These are phyloP conservation scores for Raja brachyura DNA, from an alignment of 2,113 vertebrate genomes.

Conservation along the genomic window DNA sequence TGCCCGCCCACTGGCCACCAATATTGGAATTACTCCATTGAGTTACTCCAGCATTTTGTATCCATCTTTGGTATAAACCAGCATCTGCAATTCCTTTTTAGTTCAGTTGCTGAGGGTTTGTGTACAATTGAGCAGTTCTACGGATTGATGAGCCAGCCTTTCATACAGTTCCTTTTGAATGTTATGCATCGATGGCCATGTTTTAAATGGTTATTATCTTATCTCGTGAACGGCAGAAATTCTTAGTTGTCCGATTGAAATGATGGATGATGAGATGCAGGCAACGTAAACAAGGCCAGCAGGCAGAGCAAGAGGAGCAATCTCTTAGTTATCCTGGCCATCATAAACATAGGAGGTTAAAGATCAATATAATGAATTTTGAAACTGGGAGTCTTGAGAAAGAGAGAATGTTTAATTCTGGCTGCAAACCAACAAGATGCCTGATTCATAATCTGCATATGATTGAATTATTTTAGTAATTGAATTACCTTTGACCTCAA, in stretches of 20 bases:
- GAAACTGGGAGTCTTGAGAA: not conserved
- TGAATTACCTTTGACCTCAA: not conserved
- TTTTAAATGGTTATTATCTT: slow-evolving; percentile 24
- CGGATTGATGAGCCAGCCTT: not conserved
- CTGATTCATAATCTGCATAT: slow-evolving; percentile 16
- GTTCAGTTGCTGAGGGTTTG: not conserved
- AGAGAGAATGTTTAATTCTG: not conserved
- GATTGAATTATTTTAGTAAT: slow-evolving; percentile 5
- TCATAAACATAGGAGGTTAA: not conserved
- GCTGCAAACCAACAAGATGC: not conserved
- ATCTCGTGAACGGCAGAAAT: not conserved
- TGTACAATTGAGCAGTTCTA: not conserved
- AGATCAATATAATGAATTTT: not conserved
- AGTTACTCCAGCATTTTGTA: no score
- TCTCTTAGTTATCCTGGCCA: not conserved
- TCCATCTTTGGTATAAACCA: no score
- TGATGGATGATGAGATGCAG: not conserved
- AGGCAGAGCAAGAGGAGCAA: not conserved
- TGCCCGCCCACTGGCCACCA: no score
- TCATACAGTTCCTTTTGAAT: not conserved
- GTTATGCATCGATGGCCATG: not conserved
- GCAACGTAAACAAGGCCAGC: slow-evolving; percentile 1
- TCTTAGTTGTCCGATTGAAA: not conserved
- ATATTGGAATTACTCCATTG: no score
- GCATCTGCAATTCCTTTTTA: no score